Conservation (phyloP, 2,888 invertebrate species). For the Nemotelus pantherinus region DNA sequence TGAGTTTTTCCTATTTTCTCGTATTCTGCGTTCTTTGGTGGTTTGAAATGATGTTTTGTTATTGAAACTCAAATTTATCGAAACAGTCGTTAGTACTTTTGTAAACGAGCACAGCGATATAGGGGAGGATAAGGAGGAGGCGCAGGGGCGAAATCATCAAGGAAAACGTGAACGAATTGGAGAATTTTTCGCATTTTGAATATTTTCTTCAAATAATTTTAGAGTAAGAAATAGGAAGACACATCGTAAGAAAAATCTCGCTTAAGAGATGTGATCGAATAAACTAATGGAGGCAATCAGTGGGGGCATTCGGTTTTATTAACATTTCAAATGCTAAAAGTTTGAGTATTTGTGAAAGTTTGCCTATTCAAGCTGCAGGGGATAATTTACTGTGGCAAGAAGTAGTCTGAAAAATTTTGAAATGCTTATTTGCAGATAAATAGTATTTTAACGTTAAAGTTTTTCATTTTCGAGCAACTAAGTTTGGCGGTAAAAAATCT, state of each 20-base stretch:
- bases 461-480: no score
- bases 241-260: neutral
- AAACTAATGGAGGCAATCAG: neutral
- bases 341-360: neutral
- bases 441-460: no score
- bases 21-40: neutral
- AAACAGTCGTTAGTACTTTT: neutral
- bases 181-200: neutral
- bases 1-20: conserved; percentile 1
- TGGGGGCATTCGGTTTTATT: neutral
- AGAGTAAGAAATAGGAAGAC: neutral
- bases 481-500: no score
- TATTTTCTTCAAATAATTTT: conserved; percentile 1
- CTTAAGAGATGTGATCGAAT: neutral
- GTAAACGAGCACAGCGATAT: neutral
- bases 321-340: neutral
- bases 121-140: neutral
- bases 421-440: no score
- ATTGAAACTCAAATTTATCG: neutral
- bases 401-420: no score
- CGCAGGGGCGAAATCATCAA: no score
- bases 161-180: neutral
- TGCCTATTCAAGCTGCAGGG: neutral
- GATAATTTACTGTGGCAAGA: no score
- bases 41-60: conserved; percentile 2